These are phyloP conservation scores for Carcina quercana DNA, from an alignment of 2,888 invertebrate genomes.

Conservation along the genomic window DNA sequence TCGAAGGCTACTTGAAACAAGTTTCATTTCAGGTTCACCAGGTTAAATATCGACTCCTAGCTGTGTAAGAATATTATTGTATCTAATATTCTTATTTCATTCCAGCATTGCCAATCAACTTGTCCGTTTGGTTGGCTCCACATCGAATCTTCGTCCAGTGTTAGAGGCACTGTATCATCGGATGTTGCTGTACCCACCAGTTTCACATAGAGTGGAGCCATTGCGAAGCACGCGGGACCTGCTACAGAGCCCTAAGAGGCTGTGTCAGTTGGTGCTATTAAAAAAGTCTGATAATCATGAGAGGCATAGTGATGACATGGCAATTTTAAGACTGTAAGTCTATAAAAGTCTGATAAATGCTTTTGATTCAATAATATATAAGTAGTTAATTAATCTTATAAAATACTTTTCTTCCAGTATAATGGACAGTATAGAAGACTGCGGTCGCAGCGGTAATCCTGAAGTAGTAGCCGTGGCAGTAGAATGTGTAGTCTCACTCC, in stretches of 20 bases:
- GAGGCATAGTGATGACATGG: slow-evolving; percentile 83
- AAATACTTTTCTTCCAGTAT: slow-evolving; percentile 65
- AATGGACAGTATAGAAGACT: slow-evolving; percentile 95
- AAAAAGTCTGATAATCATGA: slow-evolving; percentile 75
- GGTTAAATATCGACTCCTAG: too few relatives aligned
- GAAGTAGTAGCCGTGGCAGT: slow-evolving; percentile 86
- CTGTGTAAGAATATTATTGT: too few relatives aligned
- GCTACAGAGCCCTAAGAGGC: slow-evolving; percentile 83
- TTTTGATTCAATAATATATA: background rate
- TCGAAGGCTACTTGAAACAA: too few relatives aligned
- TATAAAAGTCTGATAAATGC: background rate
- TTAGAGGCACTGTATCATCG: slow-evolving; percentile 95
- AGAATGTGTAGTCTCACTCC: slow-evolving; percentile 87
- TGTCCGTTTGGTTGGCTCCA: slow-evolving; percentile 90
- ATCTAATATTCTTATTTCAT: slow-evolving; percentile 3
- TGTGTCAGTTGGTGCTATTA: slow-evolving; percentile 83
- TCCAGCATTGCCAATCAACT: slow-evolving; percentile 90
- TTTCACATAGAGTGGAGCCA: slow-evolving; percentile 89
- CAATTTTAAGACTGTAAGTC: slow-evolving; percentile 84
- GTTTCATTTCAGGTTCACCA: too few relatives aligned
- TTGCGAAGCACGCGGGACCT: slow-evolving; percentile 88
- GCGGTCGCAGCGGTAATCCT: slow-evolving; percentile 86
- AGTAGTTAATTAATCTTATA: background rate
- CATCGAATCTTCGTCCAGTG: slow-evolving; percentile 90
- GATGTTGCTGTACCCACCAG: slow-evolving; percentile 91